Evolutionary conservation across 2,797 vertebrate species (phyloP).

Genomic region (Pseudomugil gertrudae): DNA sequence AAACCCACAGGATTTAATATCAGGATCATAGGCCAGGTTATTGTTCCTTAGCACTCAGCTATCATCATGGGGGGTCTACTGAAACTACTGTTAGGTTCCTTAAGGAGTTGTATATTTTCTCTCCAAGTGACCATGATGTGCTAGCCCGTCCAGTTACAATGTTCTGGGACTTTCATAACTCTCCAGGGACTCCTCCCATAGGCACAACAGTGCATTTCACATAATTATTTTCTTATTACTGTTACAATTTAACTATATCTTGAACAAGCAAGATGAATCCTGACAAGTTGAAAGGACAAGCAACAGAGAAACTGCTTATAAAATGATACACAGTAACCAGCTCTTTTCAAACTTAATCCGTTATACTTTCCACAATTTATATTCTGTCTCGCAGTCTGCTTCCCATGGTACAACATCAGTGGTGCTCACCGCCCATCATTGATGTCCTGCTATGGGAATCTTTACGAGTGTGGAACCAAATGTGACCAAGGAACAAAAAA

Average conservation of each 20-base stretch:
- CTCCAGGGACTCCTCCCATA: slow-evolving; percentile 21
- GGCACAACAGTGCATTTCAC: slow-evolving; percentile 2
- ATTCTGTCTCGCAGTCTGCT: slow-evolving; percentile 30
- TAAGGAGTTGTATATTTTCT: slow-evolving; percentile 48
- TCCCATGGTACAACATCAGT: not conserved
- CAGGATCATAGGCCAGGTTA: not conserved
- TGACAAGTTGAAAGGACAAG: slow-evolving; percentile 4
- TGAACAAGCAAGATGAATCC: not conserved
- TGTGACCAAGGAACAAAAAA: no score
- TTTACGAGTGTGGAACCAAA: slow-evolving; percentile 3
- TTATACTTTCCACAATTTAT: slow-evolving; percentile 45
- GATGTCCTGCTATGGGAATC: no score
- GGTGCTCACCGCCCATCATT: not conserved
- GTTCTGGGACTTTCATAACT: slow-evolving; percentile 35
- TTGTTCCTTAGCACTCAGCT: slow-evolving; percentile 1
- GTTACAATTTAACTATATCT: not conserved
- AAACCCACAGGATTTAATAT: not conserved
- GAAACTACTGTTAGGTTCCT: slow-evolving; percentile 20
- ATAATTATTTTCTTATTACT: not conserved
- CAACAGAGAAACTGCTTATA: slow-evolving; percentile 36
- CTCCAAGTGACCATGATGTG: slow-evolving; percentile 27
- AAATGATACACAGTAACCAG: slow-evolving; percentile 56
- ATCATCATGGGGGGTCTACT: slow-evolving; percentile 40
- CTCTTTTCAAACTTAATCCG: slow-evolving; percentile 36
- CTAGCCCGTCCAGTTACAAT: slow-evolving; percentile 39